Evolutionary conservation across 2,113 vertebrate genomes (phyloP), one percentile per base, ranked within the genome.

Genomic region (Thunnus thynnus): DNA sequence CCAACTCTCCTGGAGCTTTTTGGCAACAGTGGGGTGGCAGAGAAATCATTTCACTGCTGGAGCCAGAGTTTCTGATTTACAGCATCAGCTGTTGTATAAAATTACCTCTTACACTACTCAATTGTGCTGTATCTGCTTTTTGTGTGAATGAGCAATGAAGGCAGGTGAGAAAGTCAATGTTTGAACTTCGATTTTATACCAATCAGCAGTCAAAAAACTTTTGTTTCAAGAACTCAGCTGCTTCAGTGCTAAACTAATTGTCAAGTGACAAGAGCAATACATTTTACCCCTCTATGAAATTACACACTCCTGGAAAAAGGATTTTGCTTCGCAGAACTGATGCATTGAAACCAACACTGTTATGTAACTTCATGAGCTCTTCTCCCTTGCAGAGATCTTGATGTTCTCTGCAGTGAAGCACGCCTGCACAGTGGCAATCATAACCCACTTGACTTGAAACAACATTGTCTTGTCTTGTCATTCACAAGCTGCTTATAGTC

Each of bases 121-220:
- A 67, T 51, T 56, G 5, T 57, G 71, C 74, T 70, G 69, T 13
- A 48, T 76, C 22, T 32, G 27, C 55, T 56, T 50, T 79, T 75
- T 27, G 27, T 9, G 8, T 5, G 18, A 65, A 48, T 72, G 14
- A 51, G 36, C 18, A 44, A 62, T 16, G 48, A 65, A 47, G n/a
- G 17, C 57, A 63, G 25, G 54, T 72, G 48, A 58, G 8, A 6
- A 44, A 72, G n/a, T 41, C 32, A 12, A 10, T 44, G 17, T 48
- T 17, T n/a, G 27, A 14, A 60, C 17, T 30, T 64, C 18, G 51
- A 41, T 41, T 50, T 60, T 2, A 66, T 5, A 17, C 2, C 61
- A 65, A 5, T 68, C n/a, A 41, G 47, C 25, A 51, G 50, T 47
- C 17, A 36, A 57, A 65, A 58, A 65, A 32, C 3, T 22, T 8